Evolutionary conservation across 1,140 invertebrate species (phyloP).

Genomic region (Megathymus violae): DNA sequence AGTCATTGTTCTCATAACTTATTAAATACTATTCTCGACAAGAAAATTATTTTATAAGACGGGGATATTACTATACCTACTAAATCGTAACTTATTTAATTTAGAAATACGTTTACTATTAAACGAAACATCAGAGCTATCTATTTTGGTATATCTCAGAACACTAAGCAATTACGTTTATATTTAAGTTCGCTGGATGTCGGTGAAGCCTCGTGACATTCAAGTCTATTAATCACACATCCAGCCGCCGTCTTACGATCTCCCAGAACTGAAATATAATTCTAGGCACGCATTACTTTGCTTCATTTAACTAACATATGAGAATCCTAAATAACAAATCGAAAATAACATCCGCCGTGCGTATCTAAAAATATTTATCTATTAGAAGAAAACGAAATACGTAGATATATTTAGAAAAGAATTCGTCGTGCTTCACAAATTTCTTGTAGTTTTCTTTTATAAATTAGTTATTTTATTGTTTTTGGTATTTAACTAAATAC

Average conservation of each 20-base stretch:
- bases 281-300: constrained; percentile 47
- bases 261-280: constrained; percentile 53
- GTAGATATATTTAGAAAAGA: neutral
- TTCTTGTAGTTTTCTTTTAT: no score
- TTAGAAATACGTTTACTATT: neutral
- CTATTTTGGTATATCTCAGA: constrained; percentile 43
- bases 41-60: no score
- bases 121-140: constrained; percentile 6
- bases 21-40: no score
- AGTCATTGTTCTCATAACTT: no score
- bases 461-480: no score
- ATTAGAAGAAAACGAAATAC: neutral
- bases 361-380: neutral
- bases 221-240: constrained; percentile 63
- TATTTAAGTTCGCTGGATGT: constrained; percentile 33
- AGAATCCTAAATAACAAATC: neutral
- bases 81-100: no score
- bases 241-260: constrained; percentile 48
- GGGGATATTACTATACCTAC: no score
- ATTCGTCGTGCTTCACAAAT: neutral
- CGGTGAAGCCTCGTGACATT: constrained; percentile 55
- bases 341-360: constrained; percentile 1
- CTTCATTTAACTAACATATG: constrained; percentile 44
- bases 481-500: neutral
- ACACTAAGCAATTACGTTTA: constrained; percentile 39